phyloP scores from a whole-genome alignment of 92 coral and sea anemone species.

The Plumapathes pennacea region DNA sequence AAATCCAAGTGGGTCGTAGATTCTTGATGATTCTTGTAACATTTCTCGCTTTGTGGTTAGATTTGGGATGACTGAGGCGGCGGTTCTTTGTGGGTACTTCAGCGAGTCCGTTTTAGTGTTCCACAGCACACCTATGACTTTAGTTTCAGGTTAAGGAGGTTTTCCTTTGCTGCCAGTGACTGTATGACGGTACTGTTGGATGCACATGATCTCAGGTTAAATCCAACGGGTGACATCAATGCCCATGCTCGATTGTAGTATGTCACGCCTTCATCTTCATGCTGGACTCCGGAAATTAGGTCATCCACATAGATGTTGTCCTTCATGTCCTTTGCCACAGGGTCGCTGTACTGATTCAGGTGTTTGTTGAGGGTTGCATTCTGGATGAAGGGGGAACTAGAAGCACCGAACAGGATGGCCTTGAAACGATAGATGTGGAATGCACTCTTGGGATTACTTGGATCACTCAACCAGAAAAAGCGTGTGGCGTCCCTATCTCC shows the following conservation, averaged over 20 bases:
- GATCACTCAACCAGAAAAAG: constrained; percentile 18
- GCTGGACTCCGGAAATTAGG: constrained; percentile 43
- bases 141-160: background rate
- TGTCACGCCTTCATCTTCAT: constrained; percentile 4
- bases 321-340: constrained; percentile 39
- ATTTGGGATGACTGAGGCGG: background rate
- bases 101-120: background rate
- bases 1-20: constrained; percentile 26
- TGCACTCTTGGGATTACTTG: constrained; percentile 15
- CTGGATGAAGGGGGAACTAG: constrained; percentile 52
- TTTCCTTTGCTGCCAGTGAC: constrained; percentile 8
- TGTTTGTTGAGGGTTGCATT: constrained; percentile 39
- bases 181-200: constrained; percentile 21
- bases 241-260: constrained; percentile 13
- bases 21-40: constrained; percentile 13
- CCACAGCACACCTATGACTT: constrained; percentile 7
- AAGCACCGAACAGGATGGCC: constrained; percentile 41
- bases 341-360: constrained; percentile 18
- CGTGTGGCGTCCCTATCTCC: constrained; percentile 38
- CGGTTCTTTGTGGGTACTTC: background rate
- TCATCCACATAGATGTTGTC: constrained; percentile 50
- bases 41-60: constrained; percentile 23
- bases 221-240: constrained; percentile 32
- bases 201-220: constrained; percentile 37
- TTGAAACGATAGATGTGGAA: constrained; percentile 40